Base-by-base conservation (phyloP, 2,113 vertebrate species). In the Regulus satrapa region DNA sequence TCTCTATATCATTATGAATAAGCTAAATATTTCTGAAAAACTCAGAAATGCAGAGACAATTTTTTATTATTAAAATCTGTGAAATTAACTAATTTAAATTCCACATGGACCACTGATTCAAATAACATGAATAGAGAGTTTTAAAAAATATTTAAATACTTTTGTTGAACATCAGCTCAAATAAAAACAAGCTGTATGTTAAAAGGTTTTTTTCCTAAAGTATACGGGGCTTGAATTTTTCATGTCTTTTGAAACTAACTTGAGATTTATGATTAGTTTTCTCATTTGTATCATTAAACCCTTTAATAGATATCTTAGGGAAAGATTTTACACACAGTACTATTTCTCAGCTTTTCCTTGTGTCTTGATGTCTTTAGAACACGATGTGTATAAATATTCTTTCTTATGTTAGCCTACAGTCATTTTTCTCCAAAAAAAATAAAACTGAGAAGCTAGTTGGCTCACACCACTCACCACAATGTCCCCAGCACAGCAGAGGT, bases 11-110 rank as follows among this genome's bases (percentile, higher is more conserved):
- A 56, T 72, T 96, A 62, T 67, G 28, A 89, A 52, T 85, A 94
- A 83, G 13, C 52, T 81, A 68, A 40, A 41, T 74, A 52, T 63
- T 89, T 80, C 12, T 76, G 46, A 94, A 89, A 82, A 55, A 87
- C 3, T 79, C 75, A 64, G 31, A 95, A 95, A 84, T 68, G 31
- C 9, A 3, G 3, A 89, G 66, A 81, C 46, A 84, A 32, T 86
- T 95, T 88, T 94, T 94, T 77, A 64, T 90, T 84, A 94, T 90
- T 79, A 94, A 96, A 95, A 96, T 95, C 25, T 89, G 66, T 95
- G 85, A 91, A 95, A 95, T 96, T 89, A 96, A 77, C 28, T 94
- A 62, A 93, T 96, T 95, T 97, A 96, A 94, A 97, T 97, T 96
- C 72, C 38, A 81, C 80, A 83, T 81, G 54, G 87, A 28, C 73